Conservation (phyloP, 1,140 invertebrate genomes). For the Leguminivora glycinivorella region DNA sequence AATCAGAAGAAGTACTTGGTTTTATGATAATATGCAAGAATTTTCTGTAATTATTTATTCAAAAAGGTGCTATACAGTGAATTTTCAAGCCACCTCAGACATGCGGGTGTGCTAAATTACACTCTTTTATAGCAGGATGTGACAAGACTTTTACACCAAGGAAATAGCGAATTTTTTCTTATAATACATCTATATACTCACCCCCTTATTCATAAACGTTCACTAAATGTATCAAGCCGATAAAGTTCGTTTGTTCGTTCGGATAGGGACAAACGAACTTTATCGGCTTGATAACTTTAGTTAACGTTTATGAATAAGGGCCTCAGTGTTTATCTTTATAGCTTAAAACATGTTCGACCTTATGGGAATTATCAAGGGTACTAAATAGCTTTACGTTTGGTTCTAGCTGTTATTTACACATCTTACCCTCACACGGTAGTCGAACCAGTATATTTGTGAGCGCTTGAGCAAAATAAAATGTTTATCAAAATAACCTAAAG, state of each 20-base stretch:
- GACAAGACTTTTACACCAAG: not conserved
- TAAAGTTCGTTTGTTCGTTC: too few species aligned
- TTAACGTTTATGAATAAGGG: too few species aligned
- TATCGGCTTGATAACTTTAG: too few species aligned
- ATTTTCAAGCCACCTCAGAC: not conserved
- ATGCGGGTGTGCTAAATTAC: constrained; percentile 5
- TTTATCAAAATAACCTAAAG: constrained; percentile 26
- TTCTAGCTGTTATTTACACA: constrained; percentile 6
- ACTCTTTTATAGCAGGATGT: not conserved
- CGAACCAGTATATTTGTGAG: constrained; percentile 60
- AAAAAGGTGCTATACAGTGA: constrained; percentile 5
- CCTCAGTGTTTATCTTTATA: not conserved
- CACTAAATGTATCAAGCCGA: too few species aligned
- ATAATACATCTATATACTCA: not conserved
- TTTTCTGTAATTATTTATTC: not conserved
- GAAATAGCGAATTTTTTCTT: not conserved
- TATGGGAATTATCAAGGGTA: not conserved
- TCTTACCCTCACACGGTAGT: constrained; percentile 69
- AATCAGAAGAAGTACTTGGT: not conserved
- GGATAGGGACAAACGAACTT: too few species aligned
- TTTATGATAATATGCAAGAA: not conserved
- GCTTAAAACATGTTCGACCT: not conserved
- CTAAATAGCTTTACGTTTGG: not conserved
- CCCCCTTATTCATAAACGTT: too few species aligned
- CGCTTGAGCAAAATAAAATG: constrained; percentile 53